Conservation (phyloP, 2,888 invertebrate genomes). For the Tipula lateralis region DNA sequence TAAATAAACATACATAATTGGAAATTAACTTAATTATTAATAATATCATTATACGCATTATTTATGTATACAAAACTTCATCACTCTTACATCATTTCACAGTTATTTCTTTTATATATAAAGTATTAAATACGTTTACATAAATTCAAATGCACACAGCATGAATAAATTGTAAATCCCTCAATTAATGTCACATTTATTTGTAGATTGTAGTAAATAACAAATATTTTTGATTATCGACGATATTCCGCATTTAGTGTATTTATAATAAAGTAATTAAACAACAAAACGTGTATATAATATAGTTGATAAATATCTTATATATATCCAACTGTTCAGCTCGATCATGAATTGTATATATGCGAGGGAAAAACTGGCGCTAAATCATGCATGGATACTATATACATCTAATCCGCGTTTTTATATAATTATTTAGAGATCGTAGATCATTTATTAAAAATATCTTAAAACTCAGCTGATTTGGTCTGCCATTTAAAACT, state of each 20-base stretch:
- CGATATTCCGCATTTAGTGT: neutral
- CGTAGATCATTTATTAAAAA: neutral
- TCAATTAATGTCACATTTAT: constrained; percentile 1
- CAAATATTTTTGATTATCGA: neutral
- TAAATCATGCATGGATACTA: neutral
- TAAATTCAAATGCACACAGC: neutral
- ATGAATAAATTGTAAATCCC: neutral
- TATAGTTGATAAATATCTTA: neutral
- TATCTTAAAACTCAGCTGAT: constrained; percentile 12
- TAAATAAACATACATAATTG: neutral
- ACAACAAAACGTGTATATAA: neutral
- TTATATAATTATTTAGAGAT: neutral
- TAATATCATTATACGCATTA: neutral
- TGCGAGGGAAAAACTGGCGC: neutral
- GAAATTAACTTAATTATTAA: neutral
- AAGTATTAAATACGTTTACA: no score
- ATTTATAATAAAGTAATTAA: constrained; percentile 2
- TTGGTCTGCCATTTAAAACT: neutral
- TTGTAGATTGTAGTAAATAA: neutral
- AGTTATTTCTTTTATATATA: neutral
- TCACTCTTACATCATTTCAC: neutral
- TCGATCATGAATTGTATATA: neutral
- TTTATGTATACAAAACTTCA: neutral
- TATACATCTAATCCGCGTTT: neutral
- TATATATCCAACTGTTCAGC: neutral